Percentiles rank a stretch among this genome's conserved stretches.
Evolutionary conservation across 92 coral and sea anemone genomes (phyloP).

Genomic region (Siderastrea siderea): DNA sequence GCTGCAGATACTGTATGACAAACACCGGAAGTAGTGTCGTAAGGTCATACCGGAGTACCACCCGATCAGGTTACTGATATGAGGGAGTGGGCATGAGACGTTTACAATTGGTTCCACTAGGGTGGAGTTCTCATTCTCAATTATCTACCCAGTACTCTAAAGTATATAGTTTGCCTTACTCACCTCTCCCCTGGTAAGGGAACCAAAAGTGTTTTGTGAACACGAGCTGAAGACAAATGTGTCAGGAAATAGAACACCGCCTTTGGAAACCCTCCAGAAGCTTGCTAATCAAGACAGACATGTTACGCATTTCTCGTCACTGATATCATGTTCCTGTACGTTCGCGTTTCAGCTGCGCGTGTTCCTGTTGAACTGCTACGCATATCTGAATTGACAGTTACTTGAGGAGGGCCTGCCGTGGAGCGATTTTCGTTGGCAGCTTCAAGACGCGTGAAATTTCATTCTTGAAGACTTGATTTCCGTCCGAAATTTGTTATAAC

Average conservation of each 20-base stretch:
- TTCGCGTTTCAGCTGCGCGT: constrained; percentile 6
- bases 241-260: not conserved
- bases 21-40: no score
- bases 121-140: not conserved
- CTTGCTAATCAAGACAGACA: not conserved
- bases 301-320: not conserved
- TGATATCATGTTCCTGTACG: constrained; percentile 1
- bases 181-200: not conserved
- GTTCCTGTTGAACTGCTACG: constrained; percentile 32
- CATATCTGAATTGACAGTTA: constrained; percentile 16
- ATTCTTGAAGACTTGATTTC: not conserved
- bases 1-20: no score
- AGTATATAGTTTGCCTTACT: not conserved
- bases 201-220: not conserved
- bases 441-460: not conserved
- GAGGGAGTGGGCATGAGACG: no score
- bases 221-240: not conserved
- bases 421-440: not conserved
- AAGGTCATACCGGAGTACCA: no score
- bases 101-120: no score
- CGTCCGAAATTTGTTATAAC: not conserved
- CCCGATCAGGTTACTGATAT: no score
- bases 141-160: not conserved
- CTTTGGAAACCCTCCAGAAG: constrained; percentile 28
- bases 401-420: not conserved